These are phyloP conservation scores for Coregonus ussuriensis DNA, from an alignment of 2,797 vertebrate species.

Conservation along the genomic window DNA sequence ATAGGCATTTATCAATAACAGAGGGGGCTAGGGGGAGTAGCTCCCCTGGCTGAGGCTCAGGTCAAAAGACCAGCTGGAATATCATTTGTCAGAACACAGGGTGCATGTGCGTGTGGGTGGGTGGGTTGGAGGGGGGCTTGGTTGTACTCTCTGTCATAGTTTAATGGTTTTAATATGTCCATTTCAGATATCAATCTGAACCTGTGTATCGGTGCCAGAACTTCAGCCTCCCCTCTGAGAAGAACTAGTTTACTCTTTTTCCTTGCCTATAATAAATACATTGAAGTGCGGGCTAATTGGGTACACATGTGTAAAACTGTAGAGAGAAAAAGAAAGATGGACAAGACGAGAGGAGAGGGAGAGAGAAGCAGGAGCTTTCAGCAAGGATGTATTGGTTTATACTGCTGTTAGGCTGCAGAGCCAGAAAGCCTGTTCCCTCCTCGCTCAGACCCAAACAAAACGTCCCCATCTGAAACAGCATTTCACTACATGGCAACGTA, in stretches of 20 bases:
- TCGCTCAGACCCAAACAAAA: conserved; percentile 57
- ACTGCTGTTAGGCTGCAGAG: conserved; percentile 31
- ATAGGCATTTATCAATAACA: conserved; percentile 47
- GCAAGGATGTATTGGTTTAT: conserved; percentile 31
- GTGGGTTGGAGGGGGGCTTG: conserved; percentile 21
- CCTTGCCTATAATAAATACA: conserved; percentile 39
- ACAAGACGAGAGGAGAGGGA: conserved; percentile 10
- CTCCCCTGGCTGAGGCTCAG: conserved; percentile 28
- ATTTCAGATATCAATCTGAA: conserved; percentile 31
- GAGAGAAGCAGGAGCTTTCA: conserved; percentile 36
- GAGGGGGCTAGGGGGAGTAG: conserved; percentile 42
- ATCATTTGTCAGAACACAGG: conserved; percentile 37
- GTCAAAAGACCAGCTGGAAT: conserved; percentile 29
- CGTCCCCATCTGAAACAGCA: conserved; percentile 52
- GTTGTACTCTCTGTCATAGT: conserved; percentile 42
- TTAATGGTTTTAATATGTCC: conserved; percentile 38
- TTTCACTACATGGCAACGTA: conserved; percentile 56
- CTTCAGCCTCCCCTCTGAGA: conserved; percentile 24
- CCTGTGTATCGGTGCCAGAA: conserved; percentile 28
- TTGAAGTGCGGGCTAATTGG: conserved; percentile 50
- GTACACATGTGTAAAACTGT: conserved; percentile 39
- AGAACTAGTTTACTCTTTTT: conserved; percentile 36
- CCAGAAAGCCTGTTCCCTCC: conserved; percentile 25
- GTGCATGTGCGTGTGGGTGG: conserved; percentile 1
- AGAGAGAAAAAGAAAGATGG: conserved; percentile 28